Percentiles rank a stretch among this genome's conserved stretches.
phyloP scores from a whole-genome alignment of 1,140 invertebrate species.

The Cydia strobilella region DNA sequence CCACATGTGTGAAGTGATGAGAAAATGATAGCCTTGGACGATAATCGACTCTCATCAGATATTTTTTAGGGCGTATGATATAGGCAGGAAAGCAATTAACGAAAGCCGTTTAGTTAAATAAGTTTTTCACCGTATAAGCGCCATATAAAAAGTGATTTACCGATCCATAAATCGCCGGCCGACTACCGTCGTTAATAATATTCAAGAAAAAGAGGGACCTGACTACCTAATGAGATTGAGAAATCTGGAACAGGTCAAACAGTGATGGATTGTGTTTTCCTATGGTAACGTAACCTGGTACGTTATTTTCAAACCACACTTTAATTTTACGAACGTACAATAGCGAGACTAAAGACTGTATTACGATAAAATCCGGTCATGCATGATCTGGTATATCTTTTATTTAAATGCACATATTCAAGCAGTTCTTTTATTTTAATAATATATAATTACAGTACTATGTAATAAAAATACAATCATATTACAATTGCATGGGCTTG shows the following conservation, averaged over 20 bases:
- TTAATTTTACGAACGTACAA: constrained; percentile 3
- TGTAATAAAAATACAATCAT: too few relatives aligned
- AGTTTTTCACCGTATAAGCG: neutral
- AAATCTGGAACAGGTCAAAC: constrained; percentile 17
- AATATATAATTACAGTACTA: too few relatives aligned
- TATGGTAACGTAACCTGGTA: neutral
- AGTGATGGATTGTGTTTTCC: neutral
- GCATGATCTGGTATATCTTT: too few relatives aligned
- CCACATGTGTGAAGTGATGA: constrained; percentile 29
- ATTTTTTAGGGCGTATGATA: neutral
- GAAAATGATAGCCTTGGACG: constrained; percentile 28
- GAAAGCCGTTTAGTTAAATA: neutral
- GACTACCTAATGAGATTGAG: neutral
- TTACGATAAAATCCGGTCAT: too few relatives aligned
- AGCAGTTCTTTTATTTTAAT: too few relatives aligned
- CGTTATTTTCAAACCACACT: neutral
- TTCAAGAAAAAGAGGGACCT: constrained; percentile 6
- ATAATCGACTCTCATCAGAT: constrained; percentile 28
- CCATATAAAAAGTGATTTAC: neutral
- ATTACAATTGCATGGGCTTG: too few relatives aligned
- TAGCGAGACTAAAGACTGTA: neutral
- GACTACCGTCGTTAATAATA: neutral
- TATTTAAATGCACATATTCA: too few relatives aligned
- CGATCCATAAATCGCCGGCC: neutral
- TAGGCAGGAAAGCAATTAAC: neutral